These are phyloP conservation scores for Oenanthe oenanthe DNA, from an alignment of 2,113 vertebrate genomes.

Conservation along the genomic window DNA sequence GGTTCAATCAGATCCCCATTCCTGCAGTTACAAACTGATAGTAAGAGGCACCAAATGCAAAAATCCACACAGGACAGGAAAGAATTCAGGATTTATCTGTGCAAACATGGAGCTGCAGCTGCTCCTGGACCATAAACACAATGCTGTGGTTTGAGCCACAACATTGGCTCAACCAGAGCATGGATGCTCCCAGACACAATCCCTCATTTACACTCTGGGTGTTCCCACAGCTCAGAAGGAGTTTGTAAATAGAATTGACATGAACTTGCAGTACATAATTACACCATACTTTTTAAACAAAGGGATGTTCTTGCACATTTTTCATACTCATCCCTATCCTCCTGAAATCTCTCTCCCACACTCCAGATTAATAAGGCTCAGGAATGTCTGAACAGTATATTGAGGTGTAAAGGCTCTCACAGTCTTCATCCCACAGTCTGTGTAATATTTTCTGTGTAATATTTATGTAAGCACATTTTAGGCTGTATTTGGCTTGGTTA, in stretches of 20 bases:
- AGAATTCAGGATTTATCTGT: neutral
- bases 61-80: neutral
- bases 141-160: fast-evolving
- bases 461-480: neutral
- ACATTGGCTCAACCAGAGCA: neutral
- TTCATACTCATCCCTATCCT: neutral
- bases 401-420: neutral
- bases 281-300: neutral
- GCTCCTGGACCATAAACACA: neutral
- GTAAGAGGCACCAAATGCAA: neutral
- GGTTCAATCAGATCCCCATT: neutral
- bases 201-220: neutral
- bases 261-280: neutral
- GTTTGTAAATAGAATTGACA: neutral
- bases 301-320: neutral
- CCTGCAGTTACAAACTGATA: neutral
- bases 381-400: neutral
- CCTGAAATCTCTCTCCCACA: neutral
- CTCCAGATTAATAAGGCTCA: neutral
- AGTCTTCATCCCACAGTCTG: neutral
- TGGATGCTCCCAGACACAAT: neutral
- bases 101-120: neutral
- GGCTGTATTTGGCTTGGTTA: neutral
- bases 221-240: neutral
- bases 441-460: neutral